Conservation (phyloP, 2,797 vertebrate species). For the Corythornis leucogaster region DNA sequence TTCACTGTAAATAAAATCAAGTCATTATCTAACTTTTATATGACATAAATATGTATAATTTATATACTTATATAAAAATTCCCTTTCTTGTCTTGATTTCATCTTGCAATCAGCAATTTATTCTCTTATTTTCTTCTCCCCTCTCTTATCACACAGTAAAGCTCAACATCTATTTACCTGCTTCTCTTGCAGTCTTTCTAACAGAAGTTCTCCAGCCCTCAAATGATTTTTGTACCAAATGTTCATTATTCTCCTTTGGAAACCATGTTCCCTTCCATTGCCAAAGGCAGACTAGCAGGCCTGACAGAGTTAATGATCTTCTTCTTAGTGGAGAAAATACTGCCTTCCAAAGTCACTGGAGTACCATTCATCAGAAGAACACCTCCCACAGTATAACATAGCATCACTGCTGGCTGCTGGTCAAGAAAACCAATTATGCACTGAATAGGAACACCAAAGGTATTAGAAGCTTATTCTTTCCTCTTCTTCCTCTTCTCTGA, state of each 20-base stretch:
- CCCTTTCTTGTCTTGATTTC: background rate
- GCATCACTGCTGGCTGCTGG: background rate
- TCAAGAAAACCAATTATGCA: background rate
- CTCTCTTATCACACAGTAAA: background rate
- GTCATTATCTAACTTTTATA: background rate
- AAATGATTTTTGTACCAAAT: background rate
- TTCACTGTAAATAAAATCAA: background rate
- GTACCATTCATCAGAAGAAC: background rate
- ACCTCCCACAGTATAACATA: background rate
- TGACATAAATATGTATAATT: background rate
- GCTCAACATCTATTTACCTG: background rate
- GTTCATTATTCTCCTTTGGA: background rate
- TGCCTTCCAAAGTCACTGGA: background rate
- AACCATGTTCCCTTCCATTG: background rate
- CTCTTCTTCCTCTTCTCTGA: background rate
- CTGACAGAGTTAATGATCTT: background rate
- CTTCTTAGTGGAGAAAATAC: background rate
- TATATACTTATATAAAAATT: background rate
- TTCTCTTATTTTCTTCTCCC: background rate
- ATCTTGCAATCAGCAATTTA: background rate
- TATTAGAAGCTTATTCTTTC: background rate
- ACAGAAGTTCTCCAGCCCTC: background rate
- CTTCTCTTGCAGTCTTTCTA: background rate
- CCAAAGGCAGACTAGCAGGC: background rate
- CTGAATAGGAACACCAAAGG: background rate